These are phyloP conservation scores for Allophyes oxyacanthae DNA, from an alignment of 2,888 invertebrate genomes.

Conservation along the genomic window DNA sequence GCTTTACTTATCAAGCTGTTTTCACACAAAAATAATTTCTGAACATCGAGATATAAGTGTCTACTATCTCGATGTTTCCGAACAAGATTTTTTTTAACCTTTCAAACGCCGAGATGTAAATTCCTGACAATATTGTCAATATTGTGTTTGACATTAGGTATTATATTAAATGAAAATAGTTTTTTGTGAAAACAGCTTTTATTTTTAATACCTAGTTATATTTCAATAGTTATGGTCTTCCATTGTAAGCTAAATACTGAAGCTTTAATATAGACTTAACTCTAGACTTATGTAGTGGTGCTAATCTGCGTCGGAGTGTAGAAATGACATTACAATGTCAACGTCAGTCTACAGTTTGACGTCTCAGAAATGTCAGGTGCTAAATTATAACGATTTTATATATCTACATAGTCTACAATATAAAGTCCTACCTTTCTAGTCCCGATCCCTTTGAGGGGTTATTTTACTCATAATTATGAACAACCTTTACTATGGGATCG, in stretches of 20 bases:
- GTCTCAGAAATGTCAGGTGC: slow-evolving; percentile 38
- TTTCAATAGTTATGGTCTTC: slow-evolving; percentile 71
- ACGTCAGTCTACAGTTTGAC: slow-evolving; percentile 21
- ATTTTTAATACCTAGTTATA: slow-evolving; percentile 27
- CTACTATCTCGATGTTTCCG: no score
- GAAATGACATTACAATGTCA: slow-evolving; percentile 28
- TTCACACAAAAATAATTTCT: slow-evolving; percentile 7
- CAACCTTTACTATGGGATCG: no score
- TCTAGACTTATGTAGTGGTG: slow-evolving; percentile 68
- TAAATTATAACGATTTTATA: slow-evolving; percentile 24
- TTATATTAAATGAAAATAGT: no score
- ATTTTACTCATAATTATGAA: no score
- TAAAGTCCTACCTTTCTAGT: no score
- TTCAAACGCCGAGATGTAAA: no score
- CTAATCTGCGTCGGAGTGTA: slow-evolving; percentile 51
- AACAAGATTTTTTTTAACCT: no score
- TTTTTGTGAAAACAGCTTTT: slow-evolving; percentile 8
- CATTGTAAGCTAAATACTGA: slow-evolving; percentile 74
- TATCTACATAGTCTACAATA: slow-evolving; percentile 3
- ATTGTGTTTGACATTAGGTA: no score
- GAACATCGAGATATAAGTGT: no score
- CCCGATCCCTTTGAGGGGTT: no score
- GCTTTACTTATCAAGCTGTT: slow-evolving; percentile 17
- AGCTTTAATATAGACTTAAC: slow-evolving; percentile 84
- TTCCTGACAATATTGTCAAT: no score